Conservation (phyloP, 1,140 invertebrate species). For the Neodiprion virginianus region DNA sequence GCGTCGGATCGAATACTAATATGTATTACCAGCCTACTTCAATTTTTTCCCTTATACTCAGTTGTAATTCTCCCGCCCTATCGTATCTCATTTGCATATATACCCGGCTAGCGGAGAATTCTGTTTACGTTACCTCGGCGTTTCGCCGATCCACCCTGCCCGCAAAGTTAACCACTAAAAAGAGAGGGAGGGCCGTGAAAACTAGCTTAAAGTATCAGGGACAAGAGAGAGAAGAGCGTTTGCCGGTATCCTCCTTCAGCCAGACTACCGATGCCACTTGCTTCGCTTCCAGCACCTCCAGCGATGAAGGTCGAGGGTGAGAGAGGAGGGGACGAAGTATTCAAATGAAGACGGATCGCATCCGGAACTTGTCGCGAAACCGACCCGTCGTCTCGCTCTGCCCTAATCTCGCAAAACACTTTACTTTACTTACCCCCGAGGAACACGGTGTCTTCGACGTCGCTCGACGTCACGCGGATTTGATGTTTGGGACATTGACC, state of each 20-base stretch:
- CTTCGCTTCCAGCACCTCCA: not conserved
- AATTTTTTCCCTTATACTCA: no score
- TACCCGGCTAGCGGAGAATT: no score
- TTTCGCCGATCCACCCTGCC: not conserved
- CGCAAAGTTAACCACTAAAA: not conserved
- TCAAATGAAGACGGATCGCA: constrained; percentile 45
- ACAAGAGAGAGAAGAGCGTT: not conserved
- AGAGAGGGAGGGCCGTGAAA: not conserved
- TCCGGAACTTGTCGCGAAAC: constrained; percentile 22
- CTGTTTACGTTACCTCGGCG: no score
- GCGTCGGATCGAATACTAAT: no score
- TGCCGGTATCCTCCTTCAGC: not conserved
- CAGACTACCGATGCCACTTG: not conserved
- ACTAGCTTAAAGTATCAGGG: constrained; percentile 7
- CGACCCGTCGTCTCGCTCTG: constrained; percentile 29
- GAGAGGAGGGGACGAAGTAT: constrained; percentile 20
- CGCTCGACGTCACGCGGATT: no score
- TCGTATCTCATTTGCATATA: no score
- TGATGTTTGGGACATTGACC: no score
- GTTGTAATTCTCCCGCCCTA: no score
- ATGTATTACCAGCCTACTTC: no score
- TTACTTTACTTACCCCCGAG: constrained; percentile 31
- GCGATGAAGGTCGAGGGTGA: constrained; percentile 5
- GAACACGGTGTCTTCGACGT: not conserved
- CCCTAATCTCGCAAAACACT: constrained; percentile 45